Evolutionary conservation across 2,797 vertebrate genomes (phyloP), one percentile per base, ranked within the genome.

Genomic region (Centroberyx gerrardi): DNA sequence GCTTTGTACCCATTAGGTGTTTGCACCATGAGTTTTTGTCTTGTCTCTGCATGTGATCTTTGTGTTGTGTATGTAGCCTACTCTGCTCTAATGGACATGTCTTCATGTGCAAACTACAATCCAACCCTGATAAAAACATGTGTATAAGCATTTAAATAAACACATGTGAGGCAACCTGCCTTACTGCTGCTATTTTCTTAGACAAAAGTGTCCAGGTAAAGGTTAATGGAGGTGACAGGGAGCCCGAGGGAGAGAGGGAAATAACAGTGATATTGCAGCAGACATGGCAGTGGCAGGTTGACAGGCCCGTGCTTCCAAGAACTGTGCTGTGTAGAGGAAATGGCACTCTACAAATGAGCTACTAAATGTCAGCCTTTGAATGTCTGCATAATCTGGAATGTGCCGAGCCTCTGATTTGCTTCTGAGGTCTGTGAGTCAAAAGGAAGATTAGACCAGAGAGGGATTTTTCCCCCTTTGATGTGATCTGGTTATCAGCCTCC

Each of bases 351-450:
- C 76, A 91, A 91, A 91, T 82, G 80, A 88, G 78, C 65, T 44
- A 68, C 76, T 83, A 92, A 94, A 93, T 92, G 93, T 93, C 92
- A 92, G 65, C 76, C 77, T 90, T 89, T 90, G 87, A 92, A 92
- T 81, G 90, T 89, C 86, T 89, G 76, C 63, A 53, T 54, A 65
- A 70, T 83, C 60, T 65, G 63, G 83, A 87, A 91, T 64, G 72
- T 89, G 87, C 86, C 84, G 78, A 60, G 60, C 71, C 69, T 82
- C 81, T 82, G 69, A 93, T 93, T 78, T 83, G 71, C 71, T 82
- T 86, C 84, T 85, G 79, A 89, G 80, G 89, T 88, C 88, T 88
- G 71, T 74, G 78, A 88, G 77, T 84, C 84, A 80, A 69, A 29
- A 75, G 62, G 68, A 64, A 90, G 85, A 93, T 91, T 89, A 89